Base-by-base conservation (phyloP, 2,888 invertebrate genomes). In the Eilema caniola region DNA sequence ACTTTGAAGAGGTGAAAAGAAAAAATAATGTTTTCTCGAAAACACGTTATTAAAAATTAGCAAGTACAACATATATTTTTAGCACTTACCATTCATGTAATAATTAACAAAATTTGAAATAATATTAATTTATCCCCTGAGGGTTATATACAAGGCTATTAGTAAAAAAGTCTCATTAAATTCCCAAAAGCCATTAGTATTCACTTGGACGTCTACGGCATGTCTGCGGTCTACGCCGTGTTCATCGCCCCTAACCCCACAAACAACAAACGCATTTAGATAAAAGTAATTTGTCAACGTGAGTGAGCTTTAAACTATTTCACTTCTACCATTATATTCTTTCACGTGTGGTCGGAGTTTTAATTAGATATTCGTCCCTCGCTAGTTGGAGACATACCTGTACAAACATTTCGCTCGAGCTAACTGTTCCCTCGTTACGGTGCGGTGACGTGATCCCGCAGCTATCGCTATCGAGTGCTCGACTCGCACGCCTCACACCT, bases 381-480 rank as follows among this genome's bases (percentile, higher is more conserved):
- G 73, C 66, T 68, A 77, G 74, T 73, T 62, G 62, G 73, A 77
- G 77, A 82, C 81, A 81, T 83, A 79, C 76, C 79, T 82, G 81
- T 70, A 74, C 80, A 82, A 86, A 86, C 83, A 86, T 86, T 85
- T 83, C 83, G 82, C 84, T 80, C 79, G 80, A 85, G 82, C 81
- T 83, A 86, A 87, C 85, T 85, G 86, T 86, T 86, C 85, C 87
- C 87, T 87, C 87, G 87, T 87, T 88, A 88, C 82, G 72, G 80
- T 83, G 86, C 82, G 86, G 86, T 83, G 92, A 90, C 90, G 90
- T 90, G 92, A 91, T 90, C 87, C 87, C 85, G 78, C 82, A 85
- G 84, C 85, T 85, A 86, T 89, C 88, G 90, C 90, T 89, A 90
- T 92, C 89, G 92, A 91, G 92, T 86, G 84, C 81, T 73, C 67